These are phyloP conservation scores for Tetramorium alpestre DNA, from an alignment of 1,140 invertebrate species.

Conservation along the genomic window DNA sequence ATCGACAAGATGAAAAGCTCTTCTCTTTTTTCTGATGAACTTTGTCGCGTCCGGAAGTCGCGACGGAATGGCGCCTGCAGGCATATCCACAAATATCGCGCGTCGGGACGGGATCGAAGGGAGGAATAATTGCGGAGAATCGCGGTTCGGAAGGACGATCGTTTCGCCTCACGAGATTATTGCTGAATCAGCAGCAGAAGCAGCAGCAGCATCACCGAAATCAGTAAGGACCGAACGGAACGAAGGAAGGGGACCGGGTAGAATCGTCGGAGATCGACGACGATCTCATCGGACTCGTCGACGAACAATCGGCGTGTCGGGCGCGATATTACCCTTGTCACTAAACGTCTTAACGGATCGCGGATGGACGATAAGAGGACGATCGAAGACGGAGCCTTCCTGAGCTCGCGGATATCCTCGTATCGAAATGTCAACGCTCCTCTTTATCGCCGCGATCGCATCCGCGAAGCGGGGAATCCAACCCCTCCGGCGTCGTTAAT, in stretches of 20 bases:
- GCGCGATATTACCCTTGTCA: not conserved
- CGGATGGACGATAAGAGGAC: conserved; percentile 27
- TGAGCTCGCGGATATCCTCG: not conserved
- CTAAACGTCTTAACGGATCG: not conserved
- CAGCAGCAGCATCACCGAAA: conserved; percentile 27
- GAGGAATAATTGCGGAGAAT: conserved; percentile 42
- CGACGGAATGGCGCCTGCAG: conserved; percentile 29
- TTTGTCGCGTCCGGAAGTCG: conserved; percentile 24
- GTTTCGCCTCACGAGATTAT: conserved; percentile 29
- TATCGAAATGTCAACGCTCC: not conserved
- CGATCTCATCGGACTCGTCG: conserved; percentile 2
- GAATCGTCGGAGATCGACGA: not conserved
- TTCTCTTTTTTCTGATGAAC: not conserved
- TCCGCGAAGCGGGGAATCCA: not conserved
- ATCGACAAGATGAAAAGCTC: conserved; percentile 37
- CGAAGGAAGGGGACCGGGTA: not conserved
- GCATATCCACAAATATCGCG: conserved; percentile 10
- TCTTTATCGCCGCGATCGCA: not conserved
- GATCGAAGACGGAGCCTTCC: not conserved
- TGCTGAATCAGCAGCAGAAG: conserved; percentile 43
- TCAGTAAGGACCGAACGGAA: conserved; percentile 44
- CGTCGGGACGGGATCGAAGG: conserved; percentile 27
- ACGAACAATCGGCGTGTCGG: conserved; percentile 34
- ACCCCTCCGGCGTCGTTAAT: conserved; percentile 4
- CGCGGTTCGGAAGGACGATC: conserved; percentile 11